A percentile compares a stretch with the other conserved stretches of the same genome.
Evolutionary conservation across 2,113 vertebrate genomes (phyloP).

Genomic region (Dasypus novemcinctus): DNA sequence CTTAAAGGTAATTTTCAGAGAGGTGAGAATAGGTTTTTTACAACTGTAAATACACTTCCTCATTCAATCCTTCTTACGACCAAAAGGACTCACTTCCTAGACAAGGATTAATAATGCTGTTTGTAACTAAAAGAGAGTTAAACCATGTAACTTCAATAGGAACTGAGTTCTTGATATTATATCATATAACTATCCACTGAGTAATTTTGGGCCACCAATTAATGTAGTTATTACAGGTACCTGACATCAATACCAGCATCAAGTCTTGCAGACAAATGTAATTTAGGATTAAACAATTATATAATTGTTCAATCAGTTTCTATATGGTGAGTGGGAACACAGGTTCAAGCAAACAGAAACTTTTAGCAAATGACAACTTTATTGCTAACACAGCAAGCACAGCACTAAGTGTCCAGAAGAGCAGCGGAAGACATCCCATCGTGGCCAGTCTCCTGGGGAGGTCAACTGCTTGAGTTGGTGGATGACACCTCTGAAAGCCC

Average conservation of each 20-base stretch:
- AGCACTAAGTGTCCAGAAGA: too few relatives aligned
- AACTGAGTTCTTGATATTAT: background rate
- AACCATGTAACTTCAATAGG: background rate
- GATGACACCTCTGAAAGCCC: too few relatives aligned
- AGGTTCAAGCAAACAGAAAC: too few relatives aligned
- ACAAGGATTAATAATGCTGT: background rate
- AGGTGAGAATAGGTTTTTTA: background rate
- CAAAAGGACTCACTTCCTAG: background rate
- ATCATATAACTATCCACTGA: background rate
- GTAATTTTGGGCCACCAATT: background rate
- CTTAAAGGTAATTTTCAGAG: background rate
- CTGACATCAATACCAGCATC: background rate
- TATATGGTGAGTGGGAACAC: too few relatives aligned
- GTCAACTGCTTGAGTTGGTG: too few relatives aligned
- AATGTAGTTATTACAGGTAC: background rate
- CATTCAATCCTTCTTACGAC: background rate
- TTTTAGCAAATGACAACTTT: too few relatives aligned
- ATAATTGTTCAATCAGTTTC: too few relatives aligned
- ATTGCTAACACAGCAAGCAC: too few relatives aligned
- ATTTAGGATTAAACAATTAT: conserved; percentile 36
- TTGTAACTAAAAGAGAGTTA: background rate
- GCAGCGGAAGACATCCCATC: too few relatives aligned
- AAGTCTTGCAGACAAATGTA: background rate
- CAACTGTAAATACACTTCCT: background rate
- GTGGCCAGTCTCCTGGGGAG: too few relatives aligned